Evolutionary conservation across 2,113 vertebrate species (phyloP).

Genomic region (Tympanuchus pallidicinctus): DNA sequence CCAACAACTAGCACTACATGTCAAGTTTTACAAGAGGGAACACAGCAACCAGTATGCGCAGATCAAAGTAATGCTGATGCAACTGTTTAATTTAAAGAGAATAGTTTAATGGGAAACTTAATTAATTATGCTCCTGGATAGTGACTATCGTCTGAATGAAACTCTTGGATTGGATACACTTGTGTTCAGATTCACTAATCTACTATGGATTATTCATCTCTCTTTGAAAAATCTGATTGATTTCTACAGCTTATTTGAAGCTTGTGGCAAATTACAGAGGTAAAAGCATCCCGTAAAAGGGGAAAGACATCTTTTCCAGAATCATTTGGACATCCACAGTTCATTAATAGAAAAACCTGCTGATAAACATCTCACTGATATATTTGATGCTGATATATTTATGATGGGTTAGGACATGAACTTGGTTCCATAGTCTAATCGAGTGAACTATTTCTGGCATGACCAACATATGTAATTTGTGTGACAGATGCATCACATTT

Average conservation of each 20-base stretch:
- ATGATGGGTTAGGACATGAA: background rate
- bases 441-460: background rate
- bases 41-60: background rate
- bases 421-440: background rate
- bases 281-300: background rate
- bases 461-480: background rate
- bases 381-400: no score
- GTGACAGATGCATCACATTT: background rate
- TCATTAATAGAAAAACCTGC: background rate
- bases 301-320: background rate
- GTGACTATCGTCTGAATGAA: conserved; percentile 10
- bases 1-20: no score
- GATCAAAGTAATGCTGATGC: background rate
- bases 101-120: background rate
- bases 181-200: conserved; percentile 42
- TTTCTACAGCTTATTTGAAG: conserved; percentile 23
- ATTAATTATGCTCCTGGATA: background rate
- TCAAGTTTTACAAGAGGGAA: background rate
- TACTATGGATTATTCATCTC: conserved; percentile 13
- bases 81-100: background rate
- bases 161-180: conserved; percentile 7
- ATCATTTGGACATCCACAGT: background rate
- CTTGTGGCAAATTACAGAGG: background rate
- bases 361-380: no score
- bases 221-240: conserved; percentile 33